Percentiles rank a stretch among this genome's conserved stretches.
These are phyloP conservation scores for Heteropelma amictum DNA, from an alignment of 2,888 invertebrate species.

Conservation along the genomic window DNA sequence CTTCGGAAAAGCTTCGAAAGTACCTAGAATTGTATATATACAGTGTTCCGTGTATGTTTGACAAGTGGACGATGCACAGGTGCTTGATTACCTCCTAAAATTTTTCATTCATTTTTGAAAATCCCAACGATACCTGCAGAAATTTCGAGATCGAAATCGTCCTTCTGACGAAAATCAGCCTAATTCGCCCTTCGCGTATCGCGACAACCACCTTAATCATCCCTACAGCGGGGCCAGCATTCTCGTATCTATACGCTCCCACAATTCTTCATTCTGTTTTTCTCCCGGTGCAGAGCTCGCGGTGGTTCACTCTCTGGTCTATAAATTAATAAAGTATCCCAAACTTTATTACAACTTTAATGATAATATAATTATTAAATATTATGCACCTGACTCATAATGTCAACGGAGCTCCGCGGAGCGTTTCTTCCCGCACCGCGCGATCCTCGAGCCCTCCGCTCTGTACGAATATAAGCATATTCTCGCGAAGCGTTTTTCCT, in stretches of 20 bases:
- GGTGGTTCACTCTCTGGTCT: constrained; percentile 66
- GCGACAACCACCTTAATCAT: too few species aligned
- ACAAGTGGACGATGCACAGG: constrained; percentile 19
- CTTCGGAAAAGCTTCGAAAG: too few species aligned
- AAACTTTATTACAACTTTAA: constrained; percentile 78
- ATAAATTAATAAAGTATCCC: constrained; percentile 78
- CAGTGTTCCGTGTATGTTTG: constrained; percentile 13
- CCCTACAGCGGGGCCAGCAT: too few species aligned
- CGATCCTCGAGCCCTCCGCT: constrained; percentile 21
- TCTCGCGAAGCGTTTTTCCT: constrained; percentile 1
- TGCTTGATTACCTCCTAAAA: too few species aligned
- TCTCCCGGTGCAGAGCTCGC: constrained; percentile 20
- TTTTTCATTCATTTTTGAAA: too few species aligned
- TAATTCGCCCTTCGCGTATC: too few species aligned
- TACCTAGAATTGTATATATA: background rate
- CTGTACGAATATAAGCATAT: constrained; percentile 42
- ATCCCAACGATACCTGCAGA: too few species aligned
- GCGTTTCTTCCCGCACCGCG: background rate
- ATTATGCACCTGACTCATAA: constrained; percentile 72
- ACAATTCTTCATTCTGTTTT: background rate
- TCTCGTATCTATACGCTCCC: too few species aligned
- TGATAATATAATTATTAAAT: constrained; percentile 78
- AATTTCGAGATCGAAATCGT: too few species aligned
- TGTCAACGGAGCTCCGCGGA: constrained; percentile 68
- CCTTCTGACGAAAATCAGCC: too few species aligned